A percentile compares a stretch with the other conserved stretches of the same genome.
Conservation (phyloP, 2,888 invertebrate species). For the Tethea ocularis region DNA sequence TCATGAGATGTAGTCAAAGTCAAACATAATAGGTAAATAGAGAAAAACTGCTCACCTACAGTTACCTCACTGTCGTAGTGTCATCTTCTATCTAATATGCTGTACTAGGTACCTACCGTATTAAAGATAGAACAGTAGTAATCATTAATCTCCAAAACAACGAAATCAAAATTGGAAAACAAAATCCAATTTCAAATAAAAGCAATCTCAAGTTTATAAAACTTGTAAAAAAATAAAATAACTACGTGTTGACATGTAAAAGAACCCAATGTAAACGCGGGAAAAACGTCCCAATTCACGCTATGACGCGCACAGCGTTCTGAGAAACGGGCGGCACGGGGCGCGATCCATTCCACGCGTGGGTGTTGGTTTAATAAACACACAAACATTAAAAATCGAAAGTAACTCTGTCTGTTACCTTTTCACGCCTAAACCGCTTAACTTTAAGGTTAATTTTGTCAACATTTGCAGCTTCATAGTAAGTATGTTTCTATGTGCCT, state of each 20-base stretch:
- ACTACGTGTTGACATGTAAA: neutral
- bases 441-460: too few species aligned
- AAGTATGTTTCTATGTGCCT: too few species aligned
- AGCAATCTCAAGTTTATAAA: neutral
- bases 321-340: slow-evolving; percentile 18
- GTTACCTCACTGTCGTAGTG: too few species aligned
- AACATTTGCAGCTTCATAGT: too few species aligned
- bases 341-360: slow-evolving; percentile 18
- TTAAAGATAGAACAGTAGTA: too few species aligned
- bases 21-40: too few species aligned
- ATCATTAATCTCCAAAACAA: neutral
- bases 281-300: slow-evolving; percentile 13
- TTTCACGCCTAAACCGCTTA: too few species aligned
- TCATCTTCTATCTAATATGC: too few species aligned
- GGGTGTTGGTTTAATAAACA: neutral
- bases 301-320: slow-evolving; percentile 20
- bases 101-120: too few species aligned
- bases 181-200: neutral
- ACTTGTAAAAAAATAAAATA: neutral
- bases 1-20: neutral
- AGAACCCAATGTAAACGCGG: neutral
- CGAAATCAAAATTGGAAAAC: neutral
- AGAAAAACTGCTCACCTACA: too few species aligned
- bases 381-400: too few species aligned
- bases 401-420: too few species aligned